Evolutionary conservation across 2,113 vertebrate genomes (phyloP).

Genomic region (Aspiorhynchus laticeps): DNA sequence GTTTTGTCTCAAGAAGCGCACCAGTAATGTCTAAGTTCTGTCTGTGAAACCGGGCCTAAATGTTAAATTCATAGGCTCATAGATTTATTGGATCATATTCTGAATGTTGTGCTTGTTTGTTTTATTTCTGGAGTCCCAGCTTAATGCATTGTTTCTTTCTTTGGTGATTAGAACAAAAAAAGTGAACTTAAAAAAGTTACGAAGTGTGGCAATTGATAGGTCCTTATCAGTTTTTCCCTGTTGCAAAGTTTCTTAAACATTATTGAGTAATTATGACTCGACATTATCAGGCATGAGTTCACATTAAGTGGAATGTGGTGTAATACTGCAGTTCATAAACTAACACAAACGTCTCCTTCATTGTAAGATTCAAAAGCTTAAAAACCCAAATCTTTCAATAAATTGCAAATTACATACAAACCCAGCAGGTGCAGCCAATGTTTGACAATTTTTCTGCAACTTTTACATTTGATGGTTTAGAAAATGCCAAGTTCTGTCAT

Average conservation of each 20-base stretch:
- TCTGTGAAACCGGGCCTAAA: too few relatives aligned
- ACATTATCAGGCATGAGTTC: neutral
- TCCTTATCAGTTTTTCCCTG: neutral
- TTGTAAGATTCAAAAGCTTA: neutral
- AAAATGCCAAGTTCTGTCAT: neutral
- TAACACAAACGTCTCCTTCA: neutral
- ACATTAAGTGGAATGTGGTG: neutral
- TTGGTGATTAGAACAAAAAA: neutral
- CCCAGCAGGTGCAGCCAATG: neutral
- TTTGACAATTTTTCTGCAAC: neutral
- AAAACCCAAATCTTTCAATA: neutral
- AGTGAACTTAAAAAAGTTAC: neutral
- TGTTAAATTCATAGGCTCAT: neutral
- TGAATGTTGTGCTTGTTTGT: too few relatives aligned
- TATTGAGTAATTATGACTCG: neutral
- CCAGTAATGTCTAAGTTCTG: too few relatives aligned
- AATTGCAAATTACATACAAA: neutral
- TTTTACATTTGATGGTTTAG: neutral
- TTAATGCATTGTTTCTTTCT: neutral
- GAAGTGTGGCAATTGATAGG: neutral
- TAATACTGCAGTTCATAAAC: neutral
- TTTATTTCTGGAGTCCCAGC: neutral
- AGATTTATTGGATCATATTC: too few relatives aligned
- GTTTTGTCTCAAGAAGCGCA: too few relatives aligned
- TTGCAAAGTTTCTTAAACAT: neutral